A percentile compares a stretch with the other conserved stretches of the same genome.
phyloP scores from a whole-genome alignment of 2,113 vertebrate species.

The Xiphophorus couchianus region DNA sequence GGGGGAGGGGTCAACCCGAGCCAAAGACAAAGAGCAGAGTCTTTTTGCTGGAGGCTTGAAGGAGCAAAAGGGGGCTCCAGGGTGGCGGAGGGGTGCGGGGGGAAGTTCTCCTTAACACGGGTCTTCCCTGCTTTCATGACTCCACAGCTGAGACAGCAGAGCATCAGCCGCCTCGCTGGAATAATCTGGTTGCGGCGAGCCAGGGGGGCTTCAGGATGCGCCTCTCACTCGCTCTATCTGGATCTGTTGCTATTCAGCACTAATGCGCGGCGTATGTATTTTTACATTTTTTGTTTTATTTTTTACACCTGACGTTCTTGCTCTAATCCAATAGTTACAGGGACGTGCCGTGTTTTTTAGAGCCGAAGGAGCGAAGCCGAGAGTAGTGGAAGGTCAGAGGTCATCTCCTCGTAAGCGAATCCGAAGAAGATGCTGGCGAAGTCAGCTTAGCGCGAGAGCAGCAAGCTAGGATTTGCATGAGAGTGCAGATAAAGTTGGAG shows the following conservation, averaged over 20 bases:
- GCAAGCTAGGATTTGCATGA: background rate
- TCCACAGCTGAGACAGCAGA: conserved; percentile 64
- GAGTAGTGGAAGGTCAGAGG: conserved; percentile 47
- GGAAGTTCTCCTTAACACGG: conserved; percentile 24
- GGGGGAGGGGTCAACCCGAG: conserved; percentile 76
- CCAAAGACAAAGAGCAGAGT: conserved; percentile 79
- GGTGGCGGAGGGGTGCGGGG: background rate
- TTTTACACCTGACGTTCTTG: conserved; percentile 25
- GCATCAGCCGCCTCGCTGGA: conserved; percentile 21
- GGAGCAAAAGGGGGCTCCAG: conserved; percentile 45
- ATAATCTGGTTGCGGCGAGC: conserved; percentile 42
- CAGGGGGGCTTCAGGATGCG: conserved; percentile 3
- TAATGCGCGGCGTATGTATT: conserved; percentile 12
- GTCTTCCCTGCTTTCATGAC: conserved; percentile 64
- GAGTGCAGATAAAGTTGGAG: conserved; percentile 40
- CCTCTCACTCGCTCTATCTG: conserved; percentile 7
- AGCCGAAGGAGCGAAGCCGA: conserved; percentile 11
- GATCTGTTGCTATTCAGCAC: conserved; percentile 37
- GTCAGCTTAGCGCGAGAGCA: conserved; percentile 9
- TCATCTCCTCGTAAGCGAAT: conserved; percentile 64
- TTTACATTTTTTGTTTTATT: background rate
- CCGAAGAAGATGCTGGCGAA: conserved; percentile 34
- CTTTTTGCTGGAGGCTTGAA: conserved; percentile 58
- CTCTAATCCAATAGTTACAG: conserved; percentile 12
- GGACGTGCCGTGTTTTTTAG: conserved; percentile 14